phyloP scores from a whole-genome alignment of 2,797 vertebrate genomes.

The Champsocephalus esox region DNA sequence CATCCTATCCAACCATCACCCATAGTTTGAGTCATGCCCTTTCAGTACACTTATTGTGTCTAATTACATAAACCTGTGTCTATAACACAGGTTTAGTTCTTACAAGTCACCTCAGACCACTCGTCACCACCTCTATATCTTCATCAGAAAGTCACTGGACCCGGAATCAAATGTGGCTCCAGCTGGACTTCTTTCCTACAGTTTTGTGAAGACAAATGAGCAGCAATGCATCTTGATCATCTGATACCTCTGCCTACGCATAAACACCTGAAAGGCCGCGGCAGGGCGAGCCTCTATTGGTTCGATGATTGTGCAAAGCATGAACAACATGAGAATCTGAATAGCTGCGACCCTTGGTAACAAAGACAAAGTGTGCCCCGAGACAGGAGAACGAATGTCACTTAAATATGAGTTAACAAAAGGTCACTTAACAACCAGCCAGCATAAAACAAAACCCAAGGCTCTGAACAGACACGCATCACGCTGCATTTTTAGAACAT shows the following conservation, averaged over 20 bases:
- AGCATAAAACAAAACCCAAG: constrained; percentile 59
- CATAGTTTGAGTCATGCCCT: constrained; percentile 28
- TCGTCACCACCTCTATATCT: constrained; percentile 61
- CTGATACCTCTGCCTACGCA: constrained; percentile 60
- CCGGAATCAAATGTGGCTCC: constrained; percentile 61
- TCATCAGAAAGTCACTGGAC: constrained; percentile 69
- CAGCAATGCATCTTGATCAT: constrained; percentile 78
- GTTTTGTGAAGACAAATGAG: constrained; percentile 71
- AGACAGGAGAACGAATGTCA: constrained; percentile 70
- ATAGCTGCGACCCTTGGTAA: constrained; percentile 63
- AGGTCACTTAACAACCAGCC: constrained; percentile 74
- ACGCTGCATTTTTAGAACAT: constrained; percentile 47
- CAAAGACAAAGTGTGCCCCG: constrained; percentile 74
- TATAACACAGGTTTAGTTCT: constrained; percentile 34
- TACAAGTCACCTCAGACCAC: constrained; percentile 30
- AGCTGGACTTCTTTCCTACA: constrained; percentile 57
- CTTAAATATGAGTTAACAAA: constrained; percentile 76
- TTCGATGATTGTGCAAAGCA: constrained; percentile 67
- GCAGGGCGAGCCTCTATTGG: constrained; percentile 35
- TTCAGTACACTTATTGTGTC: not conserved
- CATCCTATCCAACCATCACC: constrained; percentile 24
- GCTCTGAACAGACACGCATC: constrained; percentile 42
- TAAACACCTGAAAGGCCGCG: constrained; percentile 68
- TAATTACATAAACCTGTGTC: constrained; percentile 14
- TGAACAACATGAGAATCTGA: constrained; percentile 72